A percentile compares a stretch with the other conserved stretches of the same genome.
Conservation (phyloP, 2,113 vertebrate genomes). For the Nerophis lumbriciformis region DNA sequence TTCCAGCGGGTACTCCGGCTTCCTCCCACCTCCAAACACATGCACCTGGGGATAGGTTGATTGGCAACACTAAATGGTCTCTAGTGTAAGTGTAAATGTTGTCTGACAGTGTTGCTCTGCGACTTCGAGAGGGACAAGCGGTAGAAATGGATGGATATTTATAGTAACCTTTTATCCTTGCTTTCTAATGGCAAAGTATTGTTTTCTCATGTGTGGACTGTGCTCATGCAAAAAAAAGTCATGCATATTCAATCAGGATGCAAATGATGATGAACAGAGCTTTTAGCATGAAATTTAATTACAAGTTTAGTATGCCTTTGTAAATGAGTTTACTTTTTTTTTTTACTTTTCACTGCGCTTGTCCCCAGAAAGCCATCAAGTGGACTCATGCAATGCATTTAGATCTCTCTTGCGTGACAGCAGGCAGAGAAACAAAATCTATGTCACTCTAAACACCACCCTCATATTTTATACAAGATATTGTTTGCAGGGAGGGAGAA, state of each 20-base stretch:
- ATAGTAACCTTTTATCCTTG: background rate
- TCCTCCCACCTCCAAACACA: too few species aligned
- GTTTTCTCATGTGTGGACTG: conserved; percentile 47
- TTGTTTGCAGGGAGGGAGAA: conserved; percentile 29
- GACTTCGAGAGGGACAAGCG: too few species aligned
- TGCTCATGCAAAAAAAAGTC: conserved; percentile 67
- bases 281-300: conserved; percentile 74
- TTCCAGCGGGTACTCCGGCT: too few species aligned
- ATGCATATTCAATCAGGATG: conserved; percentile 71
- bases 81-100: too few species aligned
- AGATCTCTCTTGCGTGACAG: conserved; percentile 43
- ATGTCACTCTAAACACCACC: conserved; percentile 29
- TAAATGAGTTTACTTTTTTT: conserved; percentile 63
- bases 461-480: conserved; percentile 64
- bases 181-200: conserved; percentile 24
- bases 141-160: too few species aligned
- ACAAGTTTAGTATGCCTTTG: conserved; percentile 54
- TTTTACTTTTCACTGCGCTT: conserved; percentile 33
- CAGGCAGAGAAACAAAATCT: conserved; percentile 17
- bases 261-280: conserved; percentile 68
- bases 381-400: conserved; percentile 50
- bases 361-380: conserved; percentile 42
- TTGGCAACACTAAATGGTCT: too few species aligned
- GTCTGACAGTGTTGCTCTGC: too few species aligned
- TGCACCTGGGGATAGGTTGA: too few species aligned